Percentiles rank a stretch among this genome's conserved stretches.
phyloP scores from a whole-genome alignment of 1,140 invertebrate genomes.

The Oppia nitens region DNA sequence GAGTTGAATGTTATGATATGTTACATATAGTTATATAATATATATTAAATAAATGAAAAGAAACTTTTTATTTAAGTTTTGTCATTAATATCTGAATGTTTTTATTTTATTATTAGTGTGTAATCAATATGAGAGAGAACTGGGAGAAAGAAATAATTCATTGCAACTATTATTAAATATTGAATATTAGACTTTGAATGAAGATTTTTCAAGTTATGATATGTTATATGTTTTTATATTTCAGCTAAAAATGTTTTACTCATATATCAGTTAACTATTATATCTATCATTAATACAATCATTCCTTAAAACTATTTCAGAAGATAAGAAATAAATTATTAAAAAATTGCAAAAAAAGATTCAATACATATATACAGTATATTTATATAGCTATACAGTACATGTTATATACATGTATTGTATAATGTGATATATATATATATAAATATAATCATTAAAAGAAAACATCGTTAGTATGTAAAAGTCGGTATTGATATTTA shows the following conservation, averaged over 20 bases:
- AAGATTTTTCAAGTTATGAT: too few species aligned
- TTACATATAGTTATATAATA: too few species aligned
- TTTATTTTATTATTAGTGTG: background rate
- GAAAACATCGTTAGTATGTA: too few species aligned
- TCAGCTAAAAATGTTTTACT: background rate
- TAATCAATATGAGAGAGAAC: background rate
- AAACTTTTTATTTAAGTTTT: too few species aligned
- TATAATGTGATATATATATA: too few species aligned
- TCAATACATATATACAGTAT: background rate
- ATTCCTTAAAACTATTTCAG: background rate
- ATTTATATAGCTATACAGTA: background rate
- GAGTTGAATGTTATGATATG: too few species aligned
- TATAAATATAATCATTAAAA: too few species aligned
- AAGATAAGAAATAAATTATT: background rate
- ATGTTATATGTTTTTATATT: too few species aligned
- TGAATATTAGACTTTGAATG: background rate
- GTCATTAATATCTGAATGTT: too few species aligned
- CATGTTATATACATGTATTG: too few species aligned
- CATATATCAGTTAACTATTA: background rate
- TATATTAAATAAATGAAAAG: too few species aligned
- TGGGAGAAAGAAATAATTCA: background rate
- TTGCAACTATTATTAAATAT: background rate
- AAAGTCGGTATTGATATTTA: too few species aligned
- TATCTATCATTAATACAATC: background rate
- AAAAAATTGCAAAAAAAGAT: background rate